Conservation (phyloP, 2,888 invertebrate genomes). For the Erebia ligea region DNA sequence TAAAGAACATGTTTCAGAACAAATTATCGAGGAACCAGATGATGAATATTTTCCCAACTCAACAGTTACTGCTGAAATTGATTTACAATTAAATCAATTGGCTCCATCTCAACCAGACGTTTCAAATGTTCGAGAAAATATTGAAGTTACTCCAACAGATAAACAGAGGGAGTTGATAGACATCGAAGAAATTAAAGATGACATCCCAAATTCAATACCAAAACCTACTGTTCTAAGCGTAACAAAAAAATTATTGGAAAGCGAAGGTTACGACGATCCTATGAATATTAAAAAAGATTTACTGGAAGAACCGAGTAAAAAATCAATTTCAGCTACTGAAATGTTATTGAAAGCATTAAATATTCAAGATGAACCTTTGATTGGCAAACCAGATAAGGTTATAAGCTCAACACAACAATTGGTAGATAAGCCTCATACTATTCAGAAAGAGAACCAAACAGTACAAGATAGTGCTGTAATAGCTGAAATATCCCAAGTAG, state of each 20-base stretch:
- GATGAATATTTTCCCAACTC: constrained; percentile 37
- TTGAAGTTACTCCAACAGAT: neutral
- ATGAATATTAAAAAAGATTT: neutral
- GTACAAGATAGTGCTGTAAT: neutral
- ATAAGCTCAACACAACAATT: neutral
- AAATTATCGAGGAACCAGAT: constrained; percentile 84
- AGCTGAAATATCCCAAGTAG: neutral
- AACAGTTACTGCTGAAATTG: constrained; percentile 21
- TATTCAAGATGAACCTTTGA: neutral
- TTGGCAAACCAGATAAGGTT: neutral
- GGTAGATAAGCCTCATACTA: neutral
- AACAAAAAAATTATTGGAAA: constrained; percentile 15
- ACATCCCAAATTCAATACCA: neutral
- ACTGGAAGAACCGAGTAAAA: neutral
- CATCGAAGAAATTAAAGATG: neutral
- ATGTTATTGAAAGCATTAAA: constrained; percentile 9
- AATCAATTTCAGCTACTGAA: constrained; percentile 1
- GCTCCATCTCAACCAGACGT: neutral
- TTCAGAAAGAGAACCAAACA: neutral
- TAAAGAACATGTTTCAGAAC: constrained; percentile 75
- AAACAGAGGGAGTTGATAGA: neutral
- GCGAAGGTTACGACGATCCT: neutral
- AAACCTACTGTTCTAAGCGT: neutral
- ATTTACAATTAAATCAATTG: constrained; percentile 6
- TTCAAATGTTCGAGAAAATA: neutral